Conservation (phyloP, 2,888 invertebrate species). For the Trichopoda pennipes region DNA sequence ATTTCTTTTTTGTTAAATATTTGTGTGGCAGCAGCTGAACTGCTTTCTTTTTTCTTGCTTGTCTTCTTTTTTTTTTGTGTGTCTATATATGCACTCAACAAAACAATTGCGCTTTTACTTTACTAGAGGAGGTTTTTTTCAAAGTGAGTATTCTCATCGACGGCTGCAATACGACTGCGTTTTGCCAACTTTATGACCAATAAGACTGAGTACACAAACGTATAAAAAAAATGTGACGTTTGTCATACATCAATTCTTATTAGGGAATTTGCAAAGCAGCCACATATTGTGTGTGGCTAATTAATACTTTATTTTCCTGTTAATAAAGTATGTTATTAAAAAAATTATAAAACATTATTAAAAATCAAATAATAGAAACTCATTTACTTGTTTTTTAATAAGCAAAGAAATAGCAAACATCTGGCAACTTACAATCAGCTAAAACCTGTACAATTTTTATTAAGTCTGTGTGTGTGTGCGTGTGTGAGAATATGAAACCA, state of each 20-base stretch:
- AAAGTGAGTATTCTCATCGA: conserved; percentile 67
- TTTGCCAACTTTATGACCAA: conserved; percentile 42
- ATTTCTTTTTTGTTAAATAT: conserved; percentile 63
- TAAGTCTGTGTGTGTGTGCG: neutral
- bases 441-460: conserved; percentile 9
- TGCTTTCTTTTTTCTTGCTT: conserved; percentile 55
- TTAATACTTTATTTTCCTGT: neutral
- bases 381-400: neutral
- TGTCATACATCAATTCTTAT: conserved; percentile 54
- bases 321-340: neutral
- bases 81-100: conserved; percentile 71
- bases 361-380: neutral
- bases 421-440: conserved; percentile 30
- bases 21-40: conserved; percentile 64
- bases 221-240: conserved; percentile 56
- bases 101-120: conserved; percentile 71
- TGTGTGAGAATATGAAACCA: neutral
- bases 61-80: conserved; percentile 48
- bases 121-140: conserved; percentile 38
- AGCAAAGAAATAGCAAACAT: neutral
- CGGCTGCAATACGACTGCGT: conserved; percentile 74
- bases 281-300: neutral
- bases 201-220: conserved; percentile 50
- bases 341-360: neutral
- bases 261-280: neutral